phyloP scores from a whole-genome alignment of 1,140 invertebrate species.

The Drepana arcuata region DNA sequence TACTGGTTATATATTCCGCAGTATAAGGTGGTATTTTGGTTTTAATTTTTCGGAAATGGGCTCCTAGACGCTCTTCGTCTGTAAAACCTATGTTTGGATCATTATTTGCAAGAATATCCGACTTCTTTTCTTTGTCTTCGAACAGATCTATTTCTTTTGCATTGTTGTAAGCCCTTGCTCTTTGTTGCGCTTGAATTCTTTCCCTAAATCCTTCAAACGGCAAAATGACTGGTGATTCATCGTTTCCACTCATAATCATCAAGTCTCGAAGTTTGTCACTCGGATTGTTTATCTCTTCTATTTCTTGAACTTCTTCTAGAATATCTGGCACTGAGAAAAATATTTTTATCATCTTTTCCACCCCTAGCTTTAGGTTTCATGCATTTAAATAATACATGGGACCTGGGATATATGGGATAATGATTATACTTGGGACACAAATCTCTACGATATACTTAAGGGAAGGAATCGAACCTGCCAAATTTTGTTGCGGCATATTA shows the following conservation, averaged over 20 bases:
- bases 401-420: too few species aligned
- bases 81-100: constrained; percentile 25
- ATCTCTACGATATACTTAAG: too few species aligned
- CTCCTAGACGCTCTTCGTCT: constrained; percentile 52
- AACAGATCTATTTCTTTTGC: constrained; percentile 10
- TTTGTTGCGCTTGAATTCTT: constrained; percentile 43
- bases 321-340: constrained; percentile 2
- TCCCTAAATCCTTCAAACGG: constrained; percentile 61
- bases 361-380: too few species aligned
- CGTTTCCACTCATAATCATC: constrained; percentile 37
- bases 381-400: too few species aligned
- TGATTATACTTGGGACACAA: too few species aligned
- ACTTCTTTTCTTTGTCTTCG: constrained; percentile 58
- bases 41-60: constrained; percentile 54
- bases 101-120: constrained; percentile 22
- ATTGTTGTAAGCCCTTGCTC: constrained; percentile 17
- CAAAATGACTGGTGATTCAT: constrained; percentile 43
- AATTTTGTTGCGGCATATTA: too few species aligned
- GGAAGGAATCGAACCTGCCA: too few species aligned
- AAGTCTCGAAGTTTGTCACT: constrained; percentile 54
- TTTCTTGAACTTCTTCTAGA: constrained; percentile 4
- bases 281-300: constrained; percentile 29
- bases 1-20: constrained; percentile 51
- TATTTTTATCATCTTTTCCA: too few species aligned
- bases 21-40: constrained; percentile 41